Percentiles rank a stretch among this genome's conserved stretches.
These are phyloP conservation scores for Carcinoscorpius rotundicauda DNA, from an alignment of 1,140 invertebrate genomes.

Conservation along the genomic window DNA sequence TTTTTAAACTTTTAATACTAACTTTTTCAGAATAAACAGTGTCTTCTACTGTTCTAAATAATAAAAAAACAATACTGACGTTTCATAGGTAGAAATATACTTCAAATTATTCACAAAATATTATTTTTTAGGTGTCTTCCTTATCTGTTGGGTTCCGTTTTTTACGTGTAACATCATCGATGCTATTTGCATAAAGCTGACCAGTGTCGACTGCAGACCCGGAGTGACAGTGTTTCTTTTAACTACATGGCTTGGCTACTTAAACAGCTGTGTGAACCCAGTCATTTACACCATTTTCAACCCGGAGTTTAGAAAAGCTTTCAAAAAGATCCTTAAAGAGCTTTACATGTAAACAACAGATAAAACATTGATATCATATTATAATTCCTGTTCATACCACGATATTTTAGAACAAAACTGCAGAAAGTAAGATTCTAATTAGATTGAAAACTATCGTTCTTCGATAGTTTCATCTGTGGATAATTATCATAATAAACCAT, in stretches of 20 bases:
- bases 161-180: conserved; percentile 93
- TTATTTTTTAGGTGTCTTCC: conserved; percentile 62
- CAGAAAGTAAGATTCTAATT: too few relatives aligned
- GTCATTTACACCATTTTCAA: conserved; percentile 99
- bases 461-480: too few relatives aligned
- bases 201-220: conserved; percentile 55
- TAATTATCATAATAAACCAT: too few relatives aligned
- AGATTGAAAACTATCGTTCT: too few relatives aligned
- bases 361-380: too few relatives aligned
- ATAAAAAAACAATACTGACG: too few relatives aligned
- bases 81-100: too few relatives aligned
- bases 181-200: conserved; percentile 81
- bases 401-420: too few relatives aligned
- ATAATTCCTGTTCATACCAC: too few relatives aligned
- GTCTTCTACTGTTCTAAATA: too few relatives aligned
- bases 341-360: conserved; percentile 20
- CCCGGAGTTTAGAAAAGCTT: conserved; percentile 96
- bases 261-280: conserved; percentile 95
- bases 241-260: conserved; percentile 97
- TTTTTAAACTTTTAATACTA: too few relatives aligned
- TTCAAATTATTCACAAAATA: neutral
- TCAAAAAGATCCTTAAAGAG: conserved; percentile 72
- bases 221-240: conserved; percentile 82
- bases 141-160: conserved; percentile 98
- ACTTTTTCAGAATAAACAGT: too few relatives aligned